A percentile compares a stretch with the other conserved stretches of the same genome.
Conservation (phyloP, 2,888 invertebrate species). For the Dicycla oo region DNA sequence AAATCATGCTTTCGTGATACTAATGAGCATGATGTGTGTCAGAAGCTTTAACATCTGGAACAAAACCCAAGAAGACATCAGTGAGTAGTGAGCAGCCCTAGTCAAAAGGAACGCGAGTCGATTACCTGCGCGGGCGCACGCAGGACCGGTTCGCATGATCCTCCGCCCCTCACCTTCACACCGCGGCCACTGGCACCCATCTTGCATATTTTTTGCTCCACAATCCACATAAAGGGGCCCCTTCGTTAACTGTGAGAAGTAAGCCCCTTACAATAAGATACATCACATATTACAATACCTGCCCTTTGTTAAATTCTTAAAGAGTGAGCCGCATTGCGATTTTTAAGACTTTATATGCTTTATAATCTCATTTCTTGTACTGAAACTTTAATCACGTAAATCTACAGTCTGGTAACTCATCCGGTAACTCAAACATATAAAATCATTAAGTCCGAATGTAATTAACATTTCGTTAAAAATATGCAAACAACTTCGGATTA, state of each 20-base stretch:
- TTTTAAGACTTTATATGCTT: slow-evolving; percentile 13
- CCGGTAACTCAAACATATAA: slow-evolving; percentile 18
- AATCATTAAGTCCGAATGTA: slow-evolving; percentile 8
- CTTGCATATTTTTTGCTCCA: slow-evolving; percentile 84
- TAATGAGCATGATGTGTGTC: no score
- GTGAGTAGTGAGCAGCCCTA: slow-evolving; percentile 58
- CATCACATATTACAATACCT: slow-evolving; percentile 37
- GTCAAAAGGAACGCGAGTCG: slow-evolving; percentile 74
- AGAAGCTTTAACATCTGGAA: not conserved
- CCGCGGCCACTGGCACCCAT: slow-evolving; percentile 75
- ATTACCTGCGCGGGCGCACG: slow-evolving; percentile 88
- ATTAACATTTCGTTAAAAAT: slow-evolving; percentile 44
- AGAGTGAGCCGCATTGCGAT: slow-evolving; percentile 20
- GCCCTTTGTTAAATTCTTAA: slow-evolving; percentile 41
- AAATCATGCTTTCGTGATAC: no score
- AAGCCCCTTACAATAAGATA: slow-evolving; percentile 49
- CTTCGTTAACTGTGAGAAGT: slow-evolving; percentile 70
- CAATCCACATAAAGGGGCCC: slow-evolving; percentile 71
- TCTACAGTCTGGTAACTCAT: not conserved
- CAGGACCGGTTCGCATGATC: slow-evolving; percentile 85
- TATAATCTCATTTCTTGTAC: slow-evolving; percentile 17
- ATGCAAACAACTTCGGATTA: slow-evolving; percentile 30
- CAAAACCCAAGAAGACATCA: not conserved
- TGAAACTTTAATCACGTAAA: slow-evolving; percentile 22
- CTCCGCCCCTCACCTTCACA: slow-evolving; percentile 68